Conservation (phyloP, 1,140 invertebrate genomes). For the Cyclargus thomasi region DNA sequence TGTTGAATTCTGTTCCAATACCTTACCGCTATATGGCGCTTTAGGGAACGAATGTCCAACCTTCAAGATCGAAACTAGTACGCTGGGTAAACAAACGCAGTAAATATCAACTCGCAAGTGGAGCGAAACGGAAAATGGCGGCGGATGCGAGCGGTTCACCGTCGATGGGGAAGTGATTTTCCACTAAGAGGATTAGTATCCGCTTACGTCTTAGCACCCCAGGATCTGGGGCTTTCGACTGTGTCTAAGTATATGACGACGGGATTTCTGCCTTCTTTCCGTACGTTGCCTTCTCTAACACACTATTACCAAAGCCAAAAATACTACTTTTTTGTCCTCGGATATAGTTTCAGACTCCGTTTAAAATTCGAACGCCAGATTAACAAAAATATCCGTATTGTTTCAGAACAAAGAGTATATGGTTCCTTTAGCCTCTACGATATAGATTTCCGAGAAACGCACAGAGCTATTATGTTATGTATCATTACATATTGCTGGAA, state of each 20-base stretch:
- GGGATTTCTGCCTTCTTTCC: not conserved
- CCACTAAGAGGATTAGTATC: conserved; percentile 30
- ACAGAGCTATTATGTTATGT: too few species aligned
- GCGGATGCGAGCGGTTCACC: not conserved
- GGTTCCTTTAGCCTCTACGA: too few species aligned
- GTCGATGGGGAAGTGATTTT: conserved; percentile 28
- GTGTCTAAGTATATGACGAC: not conserved
- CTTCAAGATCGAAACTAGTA: not conserved
- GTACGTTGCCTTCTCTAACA: not conserved
- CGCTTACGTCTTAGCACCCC: conserved; percentile 27
- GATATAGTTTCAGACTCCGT: too few species aligned
- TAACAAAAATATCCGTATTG: too few species aligned
- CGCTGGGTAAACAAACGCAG: conserved; percentile 1
- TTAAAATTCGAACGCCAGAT: too few species aligned
- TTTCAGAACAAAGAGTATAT: too few species aligned
- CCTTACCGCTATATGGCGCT: too few species aligned
- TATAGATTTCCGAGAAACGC: too few species aligned
- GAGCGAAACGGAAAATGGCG: conserved; percentile 5
- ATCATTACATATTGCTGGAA: too few species aligned
- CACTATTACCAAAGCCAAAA: too few species aligned
- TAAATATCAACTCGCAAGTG: conserved; percentile 3
- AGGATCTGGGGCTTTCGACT: conserved; percentile 19
- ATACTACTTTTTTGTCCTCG: too few species aligned
- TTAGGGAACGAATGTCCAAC: not conserved
- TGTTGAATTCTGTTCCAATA: not conserved